These are phyloP conservation scores for Empidonax traillii DNA, from an alignment of 2,113 vertebrate genomes.

Conservation along the genomic window DNA sequence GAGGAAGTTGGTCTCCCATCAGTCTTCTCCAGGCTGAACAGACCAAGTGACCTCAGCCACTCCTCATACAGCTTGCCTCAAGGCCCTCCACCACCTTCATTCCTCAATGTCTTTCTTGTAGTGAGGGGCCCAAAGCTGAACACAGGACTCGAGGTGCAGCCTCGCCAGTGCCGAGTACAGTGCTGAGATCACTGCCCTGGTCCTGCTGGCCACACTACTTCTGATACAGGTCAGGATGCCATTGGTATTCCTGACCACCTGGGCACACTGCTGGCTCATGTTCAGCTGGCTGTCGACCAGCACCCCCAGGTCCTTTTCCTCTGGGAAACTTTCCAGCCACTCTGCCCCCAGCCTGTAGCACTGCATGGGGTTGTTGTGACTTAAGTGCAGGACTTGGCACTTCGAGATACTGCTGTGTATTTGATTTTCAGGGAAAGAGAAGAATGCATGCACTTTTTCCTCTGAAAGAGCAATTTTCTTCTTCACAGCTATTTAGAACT, in stretches of 20 bases:
- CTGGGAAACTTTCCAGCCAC: not conserved
- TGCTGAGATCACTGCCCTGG: rapidly evolving
- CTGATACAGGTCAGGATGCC: not conserved
- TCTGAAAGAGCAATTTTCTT: not conserved
- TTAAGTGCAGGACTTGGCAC: not conserved
- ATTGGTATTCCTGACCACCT: too few species aligned
- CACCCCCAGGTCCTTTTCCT: not conserved
- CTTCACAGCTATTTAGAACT: not conserved
- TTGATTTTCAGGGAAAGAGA: not conserved
- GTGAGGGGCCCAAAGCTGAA: rapidly evolving
- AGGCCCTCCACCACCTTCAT: not conserved
- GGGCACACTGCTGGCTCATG: not conserved
- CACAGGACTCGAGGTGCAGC: rapidly evolving
- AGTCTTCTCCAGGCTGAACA: not conserved
- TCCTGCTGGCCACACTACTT: not conserved
- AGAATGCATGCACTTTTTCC: not conserved
- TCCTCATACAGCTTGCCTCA: not conserved
- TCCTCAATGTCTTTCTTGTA: not conserved
- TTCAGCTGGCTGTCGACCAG: not conserved
- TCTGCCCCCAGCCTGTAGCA: not conserved
- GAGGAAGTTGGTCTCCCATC: not conserved
- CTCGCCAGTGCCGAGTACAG: rapidly evolving
- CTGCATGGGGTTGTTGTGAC: not conserved
- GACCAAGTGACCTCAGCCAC: not conserved
- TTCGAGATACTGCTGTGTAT: not conserved